Percentiles rank a stretch among this genome's conserved stretches.
These are phyloP conservation scores for Semaprochilodus insignis DNA, from an alignment of 2,797 vertebrate species.

Conservation along the genomic window DNA sequence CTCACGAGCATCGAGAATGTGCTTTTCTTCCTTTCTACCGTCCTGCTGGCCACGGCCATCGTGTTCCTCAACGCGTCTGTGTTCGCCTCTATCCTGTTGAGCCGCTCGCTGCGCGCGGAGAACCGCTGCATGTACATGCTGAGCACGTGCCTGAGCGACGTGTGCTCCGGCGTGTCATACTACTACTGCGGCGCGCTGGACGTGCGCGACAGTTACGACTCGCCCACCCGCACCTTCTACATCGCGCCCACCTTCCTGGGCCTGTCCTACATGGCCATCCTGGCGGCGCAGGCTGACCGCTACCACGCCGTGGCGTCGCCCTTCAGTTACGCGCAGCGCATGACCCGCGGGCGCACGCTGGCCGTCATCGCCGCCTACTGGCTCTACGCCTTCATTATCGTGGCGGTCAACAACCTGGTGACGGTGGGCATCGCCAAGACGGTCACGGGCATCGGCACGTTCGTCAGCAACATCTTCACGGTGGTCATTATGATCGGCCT, in stretches of 20 bases:
- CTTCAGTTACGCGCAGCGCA: slow-evolving; percentile 74
- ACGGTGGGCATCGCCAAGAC: slow-evolving; percentile 58
- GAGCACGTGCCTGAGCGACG: slow-evolving; percentile 82
- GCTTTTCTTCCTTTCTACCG: slow-evolving; percentile 73
- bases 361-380: slow-evolving; percentile 74
- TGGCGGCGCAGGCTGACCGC: slow-evolving; percentile 81
- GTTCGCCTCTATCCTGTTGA: slow-evolving; percentile 70
- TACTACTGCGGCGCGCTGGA: slow-evolving; percentile 78
- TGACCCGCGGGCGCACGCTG: slow-evolving; percentile 74
- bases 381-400: slow-evolving; percentile 77
- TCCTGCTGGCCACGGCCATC: slow-evolving; percentile 69
- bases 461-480: slow-evolving; percentile 73
- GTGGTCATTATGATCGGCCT: slow-evolving; percentile 79
- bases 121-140: slow-evolving; percentile 86
- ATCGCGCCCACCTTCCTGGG: slow-evolving; percentile 79
- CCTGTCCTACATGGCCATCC: slow-evolving; percentile 80
- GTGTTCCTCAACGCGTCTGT: slow-evolving; percentile 78
- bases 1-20: slow-evolving; percentile 74
- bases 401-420: slow-evolving; percentile 72
- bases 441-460: slow-evolving; percentile 69
- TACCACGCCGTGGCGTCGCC: slow-evolving; percentile 78
- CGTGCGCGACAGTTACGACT: slow-evolving; percentile 70
- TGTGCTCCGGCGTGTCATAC: slow-evolving; percentile 78
- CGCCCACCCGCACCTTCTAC: slow-evolving; percentile 73
- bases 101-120: slow-evolving; percentile 73